A percentile compares a stretch with the other conserved stretches of the same genome.
Conservation (phyloP, 2,888 invertebrate species). For the Harmothoe impar region DNA sequence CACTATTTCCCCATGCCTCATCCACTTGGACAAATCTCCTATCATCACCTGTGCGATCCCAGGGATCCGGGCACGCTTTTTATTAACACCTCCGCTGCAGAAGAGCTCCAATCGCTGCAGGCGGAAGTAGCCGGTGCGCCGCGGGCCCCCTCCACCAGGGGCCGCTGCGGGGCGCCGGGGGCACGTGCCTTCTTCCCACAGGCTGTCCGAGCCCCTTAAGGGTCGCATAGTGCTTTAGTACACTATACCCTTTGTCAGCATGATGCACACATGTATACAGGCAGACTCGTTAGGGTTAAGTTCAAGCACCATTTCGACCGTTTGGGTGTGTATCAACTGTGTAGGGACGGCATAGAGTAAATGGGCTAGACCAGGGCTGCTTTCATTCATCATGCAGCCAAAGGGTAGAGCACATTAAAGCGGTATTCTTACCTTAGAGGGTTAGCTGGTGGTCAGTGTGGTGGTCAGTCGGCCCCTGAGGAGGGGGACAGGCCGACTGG, state of each 20-base stretch:
- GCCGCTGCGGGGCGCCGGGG: neutral
- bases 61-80: conserved; percentile 9
- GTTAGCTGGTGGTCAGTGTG: no score
- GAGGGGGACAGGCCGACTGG: neutral
- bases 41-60: conserved; percentile 26
- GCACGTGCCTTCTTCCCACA: neutral
- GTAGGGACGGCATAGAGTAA: neutral
- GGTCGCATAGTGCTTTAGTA: no score
- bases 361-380: no score
- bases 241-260: no score
- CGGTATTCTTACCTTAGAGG: no score
- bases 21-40: conserved; percentile 25
- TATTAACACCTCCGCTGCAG: neutral
- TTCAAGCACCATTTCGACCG: neutral
- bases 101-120: neutral
- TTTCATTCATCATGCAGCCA: no score
- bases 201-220: neutral
- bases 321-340: no score
- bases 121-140: neutral
- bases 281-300: neutral
- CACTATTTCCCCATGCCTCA: conserved; percentile 31
- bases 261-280: neutral
- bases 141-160: neutral
- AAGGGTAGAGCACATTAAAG: no score
- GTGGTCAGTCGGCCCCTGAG: neutral